Evolutionary conservation across 2,888 invertebrate genomes (phyloP).

Genomic region (Chouioia cunea): DNA sequence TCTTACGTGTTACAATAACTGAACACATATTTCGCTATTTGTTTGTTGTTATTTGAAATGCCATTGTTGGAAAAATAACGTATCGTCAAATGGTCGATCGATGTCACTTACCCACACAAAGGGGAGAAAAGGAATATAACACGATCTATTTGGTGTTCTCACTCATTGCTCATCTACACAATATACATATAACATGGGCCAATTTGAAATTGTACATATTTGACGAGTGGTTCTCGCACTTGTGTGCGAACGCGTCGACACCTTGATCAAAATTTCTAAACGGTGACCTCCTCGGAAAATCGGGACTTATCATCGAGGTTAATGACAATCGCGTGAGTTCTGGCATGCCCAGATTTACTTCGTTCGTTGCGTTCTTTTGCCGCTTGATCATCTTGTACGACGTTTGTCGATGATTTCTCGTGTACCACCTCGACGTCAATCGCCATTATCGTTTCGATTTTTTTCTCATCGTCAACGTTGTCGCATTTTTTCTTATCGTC

Average conservation of each 20-base stretch:
- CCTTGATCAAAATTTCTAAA: conserved; percentile 66
- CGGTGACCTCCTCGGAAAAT: conserved; percentile 86
- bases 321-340: conserved; percentile 83
- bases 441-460: too few species aligned
- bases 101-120: conserved; percentile 17
- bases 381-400: conserved; percentile 22
- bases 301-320: conserved; percentile 85
- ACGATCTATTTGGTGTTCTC: conserved; percentile 36
- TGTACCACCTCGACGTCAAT: too few species aligned
- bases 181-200: neutral
- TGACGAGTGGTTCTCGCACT: too few species aligned
- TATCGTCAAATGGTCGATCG: conserved; percentile 16
- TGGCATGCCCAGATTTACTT: conserved; percentile 75
- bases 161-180: neutral
- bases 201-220: conserved; percentile 11
- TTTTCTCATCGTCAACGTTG: conserved; percentile 5
- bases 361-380: conserved; percentile 45
- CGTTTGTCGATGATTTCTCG: too few species aligned
- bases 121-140: neutral
- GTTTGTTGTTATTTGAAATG: neutral
- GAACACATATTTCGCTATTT: conserved; percentile 3
- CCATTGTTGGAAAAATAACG: conserved; percentile 26
- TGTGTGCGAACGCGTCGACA: neutral
- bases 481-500: conserved; percentile 16
- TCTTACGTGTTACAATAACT: conserved; percentile 13